Conservation (phyloP, 2,888 invertebrate species). For the Syrista parreyssii region DNA sequence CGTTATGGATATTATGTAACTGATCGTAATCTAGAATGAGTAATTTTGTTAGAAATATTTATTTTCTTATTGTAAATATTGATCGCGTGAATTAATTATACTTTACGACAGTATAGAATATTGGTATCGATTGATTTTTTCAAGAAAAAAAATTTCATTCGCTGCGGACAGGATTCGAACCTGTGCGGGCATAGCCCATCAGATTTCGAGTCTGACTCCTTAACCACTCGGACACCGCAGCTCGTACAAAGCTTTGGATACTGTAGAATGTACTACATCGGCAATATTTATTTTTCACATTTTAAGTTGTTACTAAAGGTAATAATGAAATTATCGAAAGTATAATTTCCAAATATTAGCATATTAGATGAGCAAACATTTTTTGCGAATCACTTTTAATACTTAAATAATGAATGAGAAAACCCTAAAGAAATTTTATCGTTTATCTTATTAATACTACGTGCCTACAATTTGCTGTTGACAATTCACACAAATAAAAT, state of each 20-base stretch:
- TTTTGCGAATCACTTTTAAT: neutral
- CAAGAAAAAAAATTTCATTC: constrained; percentile 32
- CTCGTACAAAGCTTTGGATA: constrained; percentile 27
- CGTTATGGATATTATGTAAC: neutral
- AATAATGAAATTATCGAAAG: neutral
- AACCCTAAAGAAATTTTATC: neutral
- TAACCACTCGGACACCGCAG: constrained; percentile 73
- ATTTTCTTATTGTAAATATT: neutral
- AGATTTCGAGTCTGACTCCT: constrained; percentile 76
- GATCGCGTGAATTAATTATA: neutral
- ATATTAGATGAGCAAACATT: neutral
- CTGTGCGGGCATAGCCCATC: constrained; percentile 75
- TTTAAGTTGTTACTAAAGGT: neutral
- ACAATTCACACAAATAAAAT: neutral
- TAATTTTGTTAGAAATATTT: neutral
- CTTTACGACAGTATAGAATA: neutral
- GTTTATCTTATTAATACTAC: neutral
- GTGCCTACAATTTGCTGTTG: neutral
- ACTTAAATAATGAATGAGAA: neutral
- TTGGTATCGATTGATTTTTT: neutral
- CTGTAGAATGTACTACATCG: neutral
- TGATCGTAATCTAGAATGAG: neutral
- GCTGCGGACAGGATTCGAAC: constrained; percentile 74
- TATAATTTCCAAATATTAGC: neutral
- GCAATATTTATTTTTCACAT: neutral